Evolutionary conservation across 2,797 vertebrate species (phyloP).

Genomic region (Pachyuromys duprasi): DNA sequence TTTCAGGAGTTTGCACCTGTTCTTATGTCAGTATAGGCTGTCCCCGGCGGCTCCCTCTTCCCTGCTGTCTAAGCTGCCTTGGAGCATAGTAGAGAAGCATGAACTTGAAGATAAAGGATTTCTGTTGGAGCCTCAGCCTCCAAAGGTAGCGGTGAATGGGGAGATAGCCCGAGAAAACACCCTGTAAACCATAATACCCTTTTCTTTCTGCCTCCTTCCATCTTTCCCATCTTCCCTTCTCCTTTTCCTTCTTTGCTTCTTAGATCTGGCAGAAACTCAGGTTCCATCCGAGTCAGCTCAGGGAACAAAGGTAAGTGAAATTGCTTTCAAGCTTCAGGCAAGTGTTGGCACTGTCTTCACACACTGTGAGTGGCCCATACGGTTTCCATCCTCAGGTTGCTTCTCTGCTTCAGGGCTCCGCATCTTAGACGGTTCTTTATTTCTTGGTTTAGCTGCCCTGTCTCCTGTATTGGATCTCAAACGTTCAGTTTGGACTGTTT

Average conservation of each 20-base stretch:
- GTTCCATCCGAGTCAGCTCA: conserved; percentile 12
- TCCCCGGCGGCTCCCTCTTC: not conserved
- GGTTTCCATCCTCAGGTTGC: not conserved
- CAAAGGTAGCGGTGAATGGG: not conserved
- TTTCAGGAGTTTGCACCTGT: not conserved
- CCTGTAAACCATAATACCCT: not conserved
- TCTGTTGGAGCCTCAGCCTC: not conserved
- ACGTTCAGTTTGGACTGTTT: not conserved
- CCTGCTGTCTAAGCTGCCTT: not conserved
- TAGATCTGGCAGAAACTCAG: conserved; percentile 10
- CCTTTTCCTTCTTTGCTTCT: not conserved
- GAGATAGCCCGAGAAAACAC: not conserved
- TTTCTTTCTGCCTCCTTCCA: not conserved
- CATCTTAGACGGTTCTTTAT: not conserved
- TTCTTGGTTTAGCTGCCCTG: not conserved
- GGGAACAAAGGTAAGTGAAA: conserved; percentile 48
- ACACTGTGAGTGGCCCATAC: not conserved
- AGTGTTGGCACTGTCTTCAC: not conserved
- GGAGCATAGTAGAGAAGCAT: not conserved
- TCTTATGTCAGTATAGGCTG: not conserved
- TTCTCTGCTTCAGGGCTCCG: not conserved
- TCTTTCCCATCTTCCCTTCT: not conserved
- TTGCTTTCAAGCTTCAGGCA: conserved; percentile 22
- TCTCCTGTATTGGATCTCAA: not conserved
- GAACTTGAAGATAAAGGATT: not conserved